phyloP scores from a whole-genome alignment of 2,888 invertebrate genomes.

The Tipula helvola region DNA sequence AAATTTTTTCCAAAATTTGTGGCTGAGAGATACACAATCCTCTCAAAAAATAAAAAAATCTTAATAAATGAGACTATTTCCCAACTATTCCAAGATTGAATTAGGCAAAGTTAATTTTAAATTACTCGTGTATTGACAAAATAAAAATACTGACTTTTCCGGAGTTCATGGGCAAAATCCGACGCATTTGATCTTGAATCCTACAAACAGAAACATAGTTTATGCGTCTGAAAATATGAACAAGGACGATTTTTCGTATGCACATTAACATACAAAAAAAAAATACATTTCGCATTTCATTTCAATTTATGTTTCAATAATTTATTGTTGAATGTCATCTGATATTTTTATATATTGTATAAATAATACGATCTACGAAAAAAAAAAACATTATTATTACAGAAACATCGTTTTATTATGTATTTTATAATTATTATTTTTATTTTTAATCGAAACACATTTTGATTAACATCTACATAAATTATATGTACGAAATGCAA shows the following conservation, averaged over 20 bases:
- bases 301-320: conserved; percentile 4
- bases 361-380: neutral
- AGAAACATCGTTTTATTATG: neutral
- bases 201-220: neutral
- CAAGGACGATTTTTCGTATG: neutral
- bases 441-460: neutral
- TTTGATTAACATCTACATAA: neutral
- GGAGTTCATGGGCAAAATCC: neutral
- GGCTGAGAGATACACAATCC: too few species aligned
- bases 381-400: neutral
- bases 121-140: too few species aligned
- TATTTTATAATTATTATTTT: neutral
- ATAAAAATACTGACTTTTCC: too few species aligned
- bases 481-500: neutral
- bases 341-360: neutral
- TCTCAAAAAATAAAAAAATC: too few species aligned
- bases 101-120: too few species aligned
- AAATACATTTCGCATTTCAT: neutral
- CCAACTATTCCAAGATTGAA: too few species aligned
- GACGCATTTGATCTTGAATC: neutral
- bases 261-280: neutral
- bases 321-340: neutral
- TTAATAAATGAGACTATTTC: too few species aligned
- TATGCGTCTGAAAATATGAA: neutral
- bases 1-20: too few species aligned